These are phyloP conservation scores for Ceratina australensis DNA, from an alignment of 1,140 invertebrate genomes.

Conservation along the genomic window DNA sequence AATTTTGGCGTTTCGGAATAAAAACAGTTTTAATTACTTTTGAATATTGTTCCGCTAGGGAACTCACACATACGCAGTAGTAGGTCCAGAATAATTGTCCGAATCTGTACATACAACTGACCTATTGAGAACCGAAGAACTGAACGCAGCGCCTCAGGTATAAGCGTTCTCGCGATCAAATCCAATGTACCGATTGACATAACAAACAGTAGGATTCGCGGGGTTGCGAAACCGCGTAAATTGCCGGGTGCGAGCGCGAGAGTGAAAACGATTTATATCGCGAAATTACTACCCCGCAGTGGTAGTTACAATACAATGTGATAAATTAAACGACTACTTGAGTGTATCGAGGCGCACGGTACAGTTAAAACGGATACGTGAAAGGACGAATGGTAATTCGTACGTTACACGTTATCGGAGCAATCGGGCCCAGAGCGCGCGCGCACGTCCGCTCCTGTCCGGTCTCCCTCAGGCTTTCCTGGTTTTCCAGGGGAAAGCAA, in stretches of 20 bases:
- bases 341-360: slow-evolving; percentile 1
- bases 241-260: not conserved
- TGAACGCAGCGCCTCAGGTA: too few species aligned
- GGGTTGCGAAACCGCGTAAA: not conserved
- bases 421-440: slow-evolving; percentile 15
- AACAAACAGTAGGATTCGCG: slow-evolving; percentile 24
- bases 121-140: too few species aligned
- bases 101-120: too few species aligned
- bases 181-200: not conserved
- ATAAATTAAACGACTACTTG: slow-evolving; percentile 40
- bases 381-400: slow-evolving; percentile 48
- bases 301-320: slow-evolving; percentile 24
- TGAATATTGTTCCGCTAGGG: too few species aligned
- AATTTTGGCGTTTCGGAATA: too few species aligned
- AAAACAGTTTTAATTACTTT: too few species aligned
- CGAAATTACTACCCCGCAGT: slow-evolving; percentile 36
- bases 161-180: too few species aligned
- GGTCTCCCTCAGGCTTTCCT: slow-evolving; percentile 40
- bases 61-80: too few species aligned
- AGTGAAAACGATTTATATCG: slow-evolving; percentile 45
- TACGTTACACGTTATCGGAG: slow-evolving; percentile 35
- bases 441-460: slow-evolving; percentile 2
- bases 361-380: not conserved
- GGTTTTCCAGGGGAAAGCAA: slow-evolving; percentile 45
- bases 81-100: too few species aligned